Evolutionary conservation across 2,113 vertebrate genomes (phyloP).

Genomic region (Gymnarchus niloticus): DNA sequence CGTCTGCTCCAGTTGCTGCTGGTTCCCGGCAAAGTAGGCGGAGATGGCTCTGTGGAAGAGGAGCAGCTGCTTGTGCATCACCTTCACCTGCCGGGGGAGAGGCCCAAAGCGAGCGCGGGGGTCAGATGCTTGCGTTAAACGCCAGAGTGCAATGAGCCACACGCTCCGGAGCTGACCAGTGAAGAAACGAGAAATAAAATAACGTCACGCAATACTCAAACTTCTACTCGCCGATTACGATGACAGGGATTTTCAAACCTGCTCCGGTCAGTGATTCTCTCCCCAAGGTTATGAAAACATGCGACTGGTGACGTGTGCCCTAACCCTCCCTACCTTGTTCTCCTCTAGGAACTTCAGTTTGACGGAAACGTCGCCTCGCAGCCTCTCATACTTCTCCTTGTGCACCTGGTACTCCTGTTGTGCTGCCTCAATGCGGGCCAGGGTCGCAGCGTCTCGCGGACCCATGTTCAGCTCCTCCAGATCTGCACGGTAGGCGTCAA

Average conservation of each 20-base stretch:
- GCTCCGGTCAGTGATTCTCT: no score
- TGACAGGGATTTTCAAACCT: not conserved
- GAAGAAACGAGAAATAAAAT: not conserved
- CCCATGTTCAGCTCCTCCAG: constrained; percentile 90
- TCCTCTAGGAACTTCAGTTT: constrained; percentile 97
- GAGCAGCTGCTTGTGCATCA: constrained; percentile 97
- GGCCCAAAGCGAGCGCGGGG: no score
- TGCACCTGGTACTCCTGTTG: constrained; percentile 87
- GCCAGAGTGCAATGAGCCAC: not conserved
- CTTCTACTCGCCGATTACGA: no score
- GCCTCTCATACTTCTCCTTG: constrained; percentile 88
- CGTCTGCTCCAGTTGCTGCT: constrained; percentile 92
- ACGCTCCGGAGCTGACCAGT: not conserved
- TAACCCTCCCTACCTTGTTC: constrained; percentile 79
- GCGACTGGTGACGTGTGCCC: no score
- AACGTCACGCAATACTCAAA: not conserved
- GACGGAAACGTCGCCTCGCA: constrained; percentile 85
- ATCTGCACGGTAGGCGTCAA: constrained; percentile 89
- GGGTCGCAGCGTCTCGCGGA: constrained; percentile 74
- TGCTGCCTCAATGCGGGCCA: constrained; percentile 77
- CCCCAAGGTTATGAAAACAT: no score
- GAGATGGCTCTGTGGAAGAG: constrained; percentile 97
- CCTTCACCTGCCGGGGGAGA: constrained; percentile 74
- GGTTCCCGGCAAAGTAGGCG: constrained; percentile 94
- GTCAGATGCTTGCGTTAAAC: not conserved